Evolutionary conservation across 2,888 invertebrate species (phyloP).

Genomic region (Eupelmus urozonus): DNA sequence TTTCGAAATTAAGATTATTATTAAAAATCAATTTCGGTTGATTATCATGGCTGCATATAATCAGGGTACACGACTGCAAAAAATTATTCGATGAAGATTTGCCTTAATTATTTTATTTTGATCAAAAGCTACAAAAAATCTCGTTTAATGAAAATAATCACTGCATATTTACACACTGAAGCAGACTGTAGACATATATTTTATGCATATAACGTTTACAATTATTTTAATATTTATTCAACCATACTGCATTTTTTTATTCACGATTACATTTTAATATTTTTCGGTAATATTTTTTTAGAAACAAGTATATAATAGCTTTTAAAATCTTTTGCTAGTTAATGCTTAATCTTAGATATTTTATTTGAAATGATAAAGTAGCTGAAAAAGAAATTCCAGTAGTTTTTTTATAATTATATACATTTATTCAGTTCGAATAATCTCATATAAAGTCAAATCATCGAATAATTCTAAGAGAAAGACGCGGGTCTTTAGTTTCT

Average conservation of each 20-base stretch:
- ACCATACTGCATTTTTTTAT: constrained; percentile 1
- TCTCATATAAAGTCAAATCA: background rate
- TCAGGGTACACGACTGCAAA: no score
- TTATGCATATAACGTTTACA: constrained; percentile 7
- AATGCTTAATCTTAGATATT: constrained; percentile 1
- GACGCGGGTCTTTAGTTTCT: constrained; percentile 4
- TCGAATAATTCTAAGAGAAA: constrained; percentile 29
- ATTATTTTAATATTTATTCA: constrained; percentile 12
- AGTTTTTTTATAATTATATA: constrained; percentile 32
- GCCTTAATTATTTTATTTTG: constrained; percentile 27
- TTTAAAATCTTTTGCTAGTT: background rate
- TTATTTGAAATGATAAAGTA: constrained; percentile 22
- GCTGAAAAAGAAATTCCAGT: constrained; percentile 18
- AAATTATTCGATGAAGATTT: no score
- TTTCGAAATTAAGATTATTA: no score
- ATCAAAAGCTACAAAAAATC: constrained; percentile 36
- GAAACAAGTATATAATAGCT: background rate
- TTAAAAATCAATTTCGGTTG: no score
- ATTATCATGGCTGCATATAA: no score
- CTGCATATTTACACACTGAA: constrained; percentile 38
- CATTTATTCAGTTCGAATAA: constrained; percentile 11
- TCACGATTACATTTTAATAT: background rate
- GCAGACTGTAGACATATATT: constrained; percentile 14
- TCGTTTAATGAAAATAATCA: constrained; percentile 14
- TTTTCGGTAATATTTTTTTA: constrained; percentile 11